Percentiles rank a stretch among this genome's conserved stretches.
Evolutionary conservation across 1,140 invertebrate species (phyloP).

Genomic region (Philopotamus ludificatus): DNA sequence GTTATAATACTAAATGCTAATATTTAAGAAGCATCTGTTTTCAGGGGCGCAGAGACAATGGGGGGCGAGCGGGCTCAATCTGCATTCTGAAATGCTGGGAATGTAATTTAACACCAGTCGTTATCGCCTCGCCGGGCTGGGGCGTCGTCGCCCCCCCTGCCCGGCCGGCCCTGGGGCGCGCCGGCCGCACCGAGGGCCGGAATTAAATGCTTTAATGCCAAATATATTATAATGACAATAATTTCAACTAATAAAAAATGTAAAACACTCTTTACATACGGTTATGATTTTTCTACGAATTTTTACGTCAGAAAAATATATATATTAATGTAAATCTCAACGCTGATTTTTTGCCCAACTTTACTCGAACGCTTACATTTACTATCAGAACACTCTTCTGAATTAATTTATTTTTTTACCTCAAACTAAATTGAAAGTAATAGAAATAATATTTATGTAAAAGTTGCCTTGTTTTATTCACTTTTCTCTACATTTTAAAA

Average conservation of each 20-base stretch:
- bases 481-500: too few relatives aligned
- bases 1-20: slow-evolving; percentile 37
- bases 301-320: not conserved
- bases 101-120: slow-evolving; percentile 42
- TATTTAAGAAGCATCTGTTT: slow-evolving; percentile 36
- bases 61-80: slow-evolving; percentile 33
- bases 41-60: slow-evolving; percentile 4
- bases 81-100: slow-evolving; percentile 41
- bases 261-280: too few relatives aligned
- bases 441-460: too few relatives aligned
- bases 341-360: too few relatives aligned
- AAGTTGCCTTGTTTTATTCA: too few relatives aligned
- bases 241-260: not conserved
- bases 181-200: not conserved
- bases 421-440: too few relatives aligned
- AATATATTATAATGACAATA: not conserved
- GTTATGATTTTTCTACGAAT: not conserved
- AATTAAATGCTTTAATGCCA: not conserved
- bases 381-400: too few relatives aligned
- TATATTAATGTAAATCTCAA: too few relatives aligned
- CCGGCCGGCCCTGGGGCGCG: not conserved
- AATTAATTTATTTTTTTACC: too few relatives aligned
- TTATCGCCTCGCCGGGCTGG: slow-evolving; percentile 24
- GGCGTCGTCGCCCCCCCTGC: not conserved
- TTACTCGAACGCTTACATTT: too few relatives aligned